These are phyloP conservation scores for Sinella curviseta DNA, from an alignment of 1,140 invertebrate genomes.

Conservation along the genomic window DNA sequence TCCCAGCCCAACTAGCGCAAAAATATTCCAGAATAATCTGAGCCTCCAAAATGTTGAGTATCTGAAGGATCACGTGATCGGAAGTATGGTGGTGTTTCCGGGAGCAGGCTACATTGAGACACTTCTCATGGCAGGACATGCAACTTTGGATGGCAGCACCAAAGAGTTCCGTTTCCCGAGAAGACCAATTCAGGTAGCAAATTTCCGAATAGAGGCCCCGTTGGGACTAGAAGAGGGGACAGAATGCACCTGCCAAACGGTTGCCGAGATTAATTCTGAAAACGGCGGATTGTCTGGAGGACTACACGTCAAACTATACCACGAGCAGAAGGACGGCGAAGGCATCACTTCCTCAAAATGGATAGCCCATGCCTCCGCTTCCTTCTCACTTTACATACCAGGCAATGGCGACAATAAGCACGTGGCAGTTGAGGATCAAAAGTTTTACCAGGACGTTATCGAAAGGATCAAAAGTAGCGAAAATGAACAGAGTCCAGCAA, in stretches of 20 bases:
- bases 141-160: not conserved
- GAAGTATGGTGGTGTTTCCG: slow-evolving; percentile 29
- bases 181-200: not conserved
- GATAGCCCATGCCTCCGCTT: not conserved
- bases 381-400: not conserved
- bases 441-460: not conserved
- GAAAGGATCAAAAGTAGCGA: not conserved
- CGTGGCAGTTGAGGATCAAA: not conserved
- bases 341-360: not conserved
- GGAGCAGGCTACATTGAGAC: slow-evolving; percentile 38
- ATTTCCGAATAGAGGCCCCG: slow-evolving; percentile 33
- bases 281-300: not conserved
- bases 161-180: not conserved
- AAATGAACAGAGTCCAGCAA: not conserved
- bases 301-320: not conserved
- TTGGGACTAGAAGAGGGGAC: slow-evolving; percentile 14
- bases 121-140: slow-evolving; percentile 28
- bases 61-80: slow-evolving; percentile 37
- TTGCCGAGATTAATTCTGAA: not conserved
- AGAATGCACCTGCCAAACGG: not conserved
- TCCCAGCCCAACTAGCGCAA: not conserved
- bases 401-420: not conserved
- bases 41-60: slow-evolving; percentile 20
- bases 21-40: not conserved
- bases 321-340: not conserved